Evolutionary conservation across 1,140 invertebrate genomes (phyloP).

Genomic region (Colletes gigas): DNA sequence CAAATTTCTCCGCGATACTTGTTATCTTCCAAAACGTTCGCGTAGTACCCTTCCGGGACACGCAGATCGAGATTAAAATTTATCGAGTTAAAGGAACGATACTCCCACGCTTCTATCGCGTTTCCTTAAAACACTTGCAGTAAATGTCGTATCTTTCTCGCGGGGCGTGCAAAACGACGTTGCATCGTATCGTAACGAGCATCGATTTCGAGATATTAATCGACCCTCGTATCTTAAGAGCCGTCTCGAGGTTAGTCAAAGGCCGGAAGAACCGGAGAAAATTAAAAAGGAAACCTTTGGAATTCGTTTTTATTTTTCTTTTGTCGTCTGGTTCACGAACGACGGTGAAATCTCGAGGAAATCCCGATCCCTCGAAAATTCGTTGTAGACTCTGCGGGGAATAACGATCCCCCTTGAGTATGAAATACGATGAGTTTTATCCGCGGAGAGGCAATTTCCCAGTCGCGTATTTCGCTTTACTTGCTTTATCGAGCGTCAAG

Average conservation of each 20-base stretch:
- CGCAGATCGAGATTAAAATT: constrained; percentile 9
- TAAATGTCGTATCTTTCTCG: not conserved
- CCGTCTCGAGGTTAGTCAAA: too few species aligned
- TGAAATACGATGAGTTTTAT: constrained; percentile 16
- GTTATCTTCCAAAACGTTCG: not conserved
- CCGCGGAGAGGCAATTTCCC: not conserved
- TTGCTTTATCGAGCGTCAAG: constrained; percentile 13
- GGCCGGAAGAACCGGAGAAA: too few species aligned
- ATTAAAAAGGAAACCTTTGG: not conserved
- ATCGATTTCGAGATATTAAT: too few species aligned
- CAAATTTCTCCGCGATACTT: not conserved
- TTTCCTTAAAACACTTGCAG: not conserved
- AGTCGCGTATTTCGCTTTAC: not conserved
- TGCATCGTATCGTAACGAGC: too few species aligned
- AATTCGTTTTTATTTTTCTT: not conserved
- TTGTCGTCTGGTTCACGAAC: not conserved
- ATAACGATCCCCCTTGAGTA: constrained; percentile 10
- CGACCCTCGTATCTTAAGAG: too few species aligned
- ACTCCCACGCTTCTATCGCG: not conserved
- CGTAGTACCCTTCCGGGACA: not conserved
- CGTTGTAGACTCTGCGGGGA: not conserved
- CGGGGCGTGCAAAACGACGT: too few species aligned
- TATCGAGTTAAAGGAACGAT: not conserved
- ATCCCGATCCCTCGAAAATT: not conserved
- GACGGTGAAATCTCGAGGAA: too few species aligned